Evolutionary conservation across 2,113 vertebrate genomes (phyloP), one percentile per base, ranked within the genome.

Genomic region (Cololabis saira): DNA sequence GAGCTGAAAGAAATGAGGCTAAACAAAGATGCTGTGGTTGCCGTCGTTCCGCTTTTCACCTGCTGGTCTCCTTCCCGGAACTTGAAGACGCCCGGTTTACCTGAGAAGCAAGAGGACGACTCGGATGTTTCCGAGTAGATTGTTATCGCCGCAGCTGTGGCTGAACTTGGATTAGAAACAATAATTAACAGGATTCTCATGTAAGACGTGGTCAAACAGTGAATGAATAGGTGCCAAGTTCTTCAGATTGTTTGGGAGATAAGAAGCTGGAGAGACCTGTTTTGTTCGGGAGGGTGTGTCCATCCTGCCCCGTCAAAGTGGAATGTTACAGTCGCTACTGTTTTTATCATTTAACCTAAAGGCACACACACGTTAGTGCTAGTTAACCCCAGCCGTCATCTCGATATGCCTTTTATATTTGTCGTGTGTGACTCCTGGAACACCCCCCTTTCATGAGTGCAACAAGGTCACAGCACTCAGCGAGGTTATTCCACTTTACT

Each of bases 401-500:
- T 63, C 4, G 3, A 21, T 51, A 47, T 54, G 59, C 44, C 40
- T 61, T 30, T 40, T 48, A 33, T 73, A 42, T 22, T 21, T 13
- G 27, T 12, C 18, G 56, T 41, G 19, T 10, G 30, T 67, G 5
- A 13, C 27, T 14, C 9, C 15, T 2, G 49, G 33, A 1, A 37
- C 10, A 22, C 27, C 62, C 27, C 62, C 49, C 62, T 70, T 70
- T 81, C 59, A 49, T 45, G 48, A 63, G 63, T 7, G 55, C 76
- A 65, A 60, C 56, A 61, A 76, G 82, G 79, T 76, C 77, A 42
- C 16, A 33, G 43, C 72, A 22, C 64, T 71, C 27, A 2, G 54
- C 44, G 58, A 72, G 80, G 81, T 52, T 67, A 61, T 74, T 62
- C 72, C 67, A 63, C 58, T 74, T 73, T 61, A 60, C 45, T 60